Base-by-base conservation (phyloP, 2,797 vertebrate genomes). In the Oreonectes daqikongensis region DNA sequence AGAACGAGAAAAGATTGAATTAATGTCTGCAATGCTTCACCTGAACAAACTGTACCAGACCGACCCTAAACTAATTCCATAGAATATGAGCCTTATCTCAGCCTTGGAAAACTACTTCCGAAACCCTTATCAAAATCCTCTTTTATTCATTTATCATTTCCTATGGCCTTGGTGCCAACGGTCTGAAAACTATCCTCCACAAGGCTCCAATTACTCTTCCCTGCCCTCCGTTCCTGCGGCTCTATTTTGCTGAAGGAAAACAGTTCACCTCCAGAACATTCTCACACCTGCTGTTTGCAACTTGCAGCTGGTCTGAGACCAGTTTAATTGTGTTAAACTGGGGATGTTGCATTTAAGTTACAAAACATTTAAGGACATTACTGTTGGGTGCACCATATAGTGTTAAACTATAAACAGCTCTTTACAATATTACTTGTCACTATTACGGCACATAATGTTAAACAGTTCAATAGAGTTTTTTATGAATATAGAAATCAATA, bases 91-190 rank as follows among this genome's bases (percentile, higher is more conserved):
- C 68, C 79, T 85, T 84, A 87, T 87, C 84, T 86, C 61, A 69
- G 44, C 64, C 67, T 69, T 18, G 30, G 63, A 79, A 84, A 87
- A 79, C 77, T 24, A 81, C 81, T 84, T 85, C 38, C 65, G 64
- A 63, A 44, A 22, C 35, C 79, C 70, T 86, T 86, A 84, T 89
- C 83, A 68, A 77, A 67, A 17, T 63, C 67, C 28, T 78, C 67
- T 84, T 80, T 76, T 69, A 82, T 80, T 86, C 66, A 84, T 88
- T 87, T 80, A 84, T 82, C 57, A 82, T 72, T 82, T 81, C 38
- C 77, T 64, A 17, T 71, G 68, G 79, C 79, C 78, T 70, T 69
- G 76, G 30, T 59, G 76, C 59, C 71, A 22, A 24, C 67, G 22
- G 68, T 64, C 42, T 32, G 15, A 70, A 81, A 77, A 77, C 66